Conservation (phyloP, 2,888 invertebrate genomes). For the Stegophylla sp. region DNA sequence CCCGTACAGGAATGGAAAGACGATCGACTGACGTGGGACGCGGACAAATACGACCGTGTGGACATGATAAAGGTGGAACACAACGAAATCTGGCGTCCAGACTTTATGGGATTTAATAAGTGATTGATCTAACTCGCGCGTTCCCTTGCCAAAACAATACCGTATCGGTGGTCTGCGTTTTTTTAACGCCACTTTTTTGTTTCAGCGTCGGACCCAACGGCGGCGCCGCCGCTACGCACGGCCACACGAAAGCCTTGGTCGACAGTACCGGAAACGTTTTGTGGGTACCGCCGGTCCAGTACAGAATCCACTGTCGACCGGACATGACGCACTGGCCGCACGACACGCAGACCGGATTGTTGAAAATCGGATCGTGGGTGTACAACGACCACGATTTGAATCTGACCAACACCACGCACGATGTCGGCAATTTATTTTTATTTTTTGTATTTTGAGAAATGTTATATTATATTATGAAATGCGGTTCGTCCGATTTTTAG, state of each 20-base stretch:
- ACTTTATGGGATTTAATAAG: background rate
- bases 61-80: background rate
- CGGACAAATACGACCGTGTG: background rate
- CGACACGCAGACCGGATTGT: background rate
- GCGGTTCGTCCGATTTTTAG: background rate
- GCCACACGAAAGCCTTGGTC: background rate
- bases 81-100: background rate
- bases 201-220: background rate
- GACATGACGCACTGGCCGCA: slow-evolving; percentile 15
- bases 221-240: background rate
- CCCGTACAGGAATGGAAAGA: slow-evolving; percentile 14
- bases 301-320: background rate
- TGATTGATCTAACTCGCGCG: background rate
- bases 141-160: too few relatives aligned
- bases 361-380: slow-evolving; percentile 16
- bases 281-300: background rate
- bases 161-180: too few relatives aligned
- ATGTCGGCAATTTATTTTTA: background rate
- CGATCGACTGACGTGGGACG: slow-evolving; percentile 2
- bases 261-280: background rate
- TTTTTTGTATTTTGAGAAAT: background rate
- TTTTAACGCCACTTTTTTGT: background rate
- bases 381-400: background rate
- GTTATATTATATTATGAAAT: too few relatives aligned
- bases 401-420: background rate